Percentiles rank a stretch among this genome's conserved stretches.
phyloP scores from a whole-genome alignment of 1,140 invertebrate genomes.

The Melanaphis sacchari region DNA sequence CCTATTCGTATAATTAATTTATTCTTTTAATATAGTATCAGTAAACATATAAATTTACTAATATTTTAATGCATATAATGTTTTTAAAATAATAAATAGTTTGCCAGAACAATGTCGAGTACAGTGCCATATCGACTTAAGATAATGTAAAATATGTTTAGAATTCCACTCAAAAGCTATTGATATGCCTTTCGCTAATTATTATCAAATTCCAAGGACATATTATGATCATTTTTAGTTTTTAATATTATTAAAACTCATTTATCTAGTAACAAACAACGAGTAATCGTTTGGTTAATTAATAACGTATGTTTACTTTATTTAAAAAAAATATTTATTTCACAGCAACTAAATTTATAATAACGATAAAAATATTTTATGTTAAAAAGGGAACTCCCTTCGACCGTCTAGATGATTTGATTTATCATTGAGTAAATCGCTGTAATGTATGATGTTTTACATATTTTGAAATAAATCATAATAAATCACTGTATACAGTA shows the following conservation, averaged over 20 bases:
- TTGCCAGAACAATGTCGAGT: neutral
- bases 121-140: neutral
- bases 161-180: neutral
- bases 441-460: neutral
- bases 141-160: slow-evolving; percentile 19
- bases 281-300: neutral
- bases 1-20: neutral
- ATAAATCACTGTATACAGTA: neutral
- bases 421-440: neutral
- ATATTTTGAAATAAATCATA: neutral
- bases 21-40: neutral
- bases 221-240: neutral
- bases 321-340: neutral
- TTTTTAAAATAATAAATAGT: slow-evolving; percentile 8
- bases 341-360: neutral
- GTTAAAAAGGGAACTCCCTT: neutral
- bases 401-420: neutral
- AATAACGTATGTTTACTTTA: neutral
- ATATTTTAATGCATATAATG: neutral
- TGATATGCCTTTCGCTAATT: neutral
- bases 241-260: neutral
- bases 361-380: neutral
- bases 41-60: neutral
- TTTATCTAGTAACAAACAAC: neutral
- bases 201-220: neutral